A percentile compares a stretch with the other conserved stretches of the same genome.
These are phyloP conservation scores for Pangasius mekongensis DNA, from an alignment of 2,797 vertebrate genomes.

Conservation along the genomic window DNA sequence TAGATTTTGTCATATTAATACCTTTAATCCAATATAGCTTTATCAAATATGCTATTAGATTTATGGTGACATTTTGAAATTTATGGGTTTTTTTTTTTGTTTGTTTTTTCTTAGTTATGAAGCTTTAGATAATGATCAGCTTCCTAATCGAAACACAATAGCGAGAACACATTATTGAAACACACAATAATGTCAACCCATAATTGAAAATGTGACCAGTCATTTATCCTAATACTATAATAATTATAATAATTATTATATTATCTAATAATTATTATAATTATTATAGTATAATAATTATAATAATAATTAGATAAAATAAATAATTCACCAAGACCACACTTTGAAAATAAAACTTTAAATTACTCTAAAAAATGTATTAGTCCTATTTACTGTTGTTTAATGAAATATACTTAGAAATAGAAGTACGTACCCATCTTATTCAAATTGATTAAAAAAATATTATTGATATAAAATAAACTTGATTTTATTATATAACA, in stretches of 20 bases:
- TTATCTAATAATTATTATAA: background rate
- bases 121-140: background rate
- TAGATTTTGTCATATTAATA: background rate
- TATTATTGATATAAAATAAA: background rate
- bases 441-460: background rate
- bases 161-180: background rate
- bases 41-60: background rate
- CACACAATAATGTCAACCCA: background rate
- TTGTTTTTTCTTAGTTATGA: background rate
- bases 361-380: background rate
- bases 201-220: background rate
- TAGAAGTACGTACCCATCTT: background rate
- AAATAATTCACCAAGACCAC: background rate
- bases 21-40: background rate
- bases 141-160: background rate
- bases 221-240: background rate
- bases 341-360: background rate
- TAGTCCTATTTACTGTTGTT: background rate
- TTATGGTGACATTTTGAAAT: background rate
- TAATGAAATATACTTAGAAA: background rate
- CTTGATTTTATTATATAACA: background rate
- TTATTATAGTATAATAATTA: background rate
- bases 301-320: background rate
- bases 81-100: background rate
- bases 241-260: background rate